A percentile compares a stretch with the other conserved stretches of the same genome.
These are phyloP conservation scores for Microdon myrmicae DNA, from an alignment of 2,888 invertebrate genomes.

Conservation along the genomic window DNA sequence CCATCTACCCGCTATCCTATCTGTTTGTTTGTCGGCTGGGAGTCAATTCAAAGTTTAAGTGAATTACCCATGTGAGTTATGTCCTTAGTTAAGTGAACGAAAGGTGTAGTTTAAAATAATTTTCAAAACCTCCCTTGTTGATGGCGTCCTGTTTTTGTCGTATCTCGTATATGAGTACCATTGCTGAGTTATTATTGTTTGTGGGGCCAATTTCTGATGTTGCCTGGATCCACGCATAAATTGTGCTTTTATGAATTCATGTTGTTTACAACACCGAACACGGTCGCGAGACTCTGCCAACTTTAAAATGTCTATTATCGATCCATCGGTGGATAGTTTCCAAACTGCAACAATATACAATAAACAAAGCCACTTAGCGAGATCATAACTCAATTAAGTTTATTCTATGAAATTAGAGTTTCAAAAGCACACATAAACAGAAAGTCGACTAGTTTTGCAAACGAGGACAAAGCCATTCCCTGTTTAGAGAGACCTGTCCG, in stretches of 20 bases:
- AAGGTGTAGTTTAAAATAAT: conserved; percentile 47
- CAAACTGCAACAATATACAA: conserved; percentile 1
- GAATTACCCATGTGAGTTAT: conserved; percentile 46
- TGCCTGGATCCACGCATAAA: too few relatives aligned
- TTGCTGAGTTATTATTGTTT: too few relatives aligned
- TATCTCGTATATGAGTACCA: too few relatives aligned
- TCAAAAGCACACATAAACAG: conserved; percentile 30
- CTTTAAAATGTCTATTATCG: conserved; percentile 29
- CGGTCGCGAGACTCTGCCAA: conserved; percentile 25
- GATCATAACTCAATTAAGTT: conserved; percentile 47
- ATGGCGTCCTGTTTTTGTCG: too few relatives aligned
- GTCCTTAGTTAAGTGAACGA: conserved; percentile 19
- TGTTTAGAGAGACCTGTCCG: conserved; percentile 5
- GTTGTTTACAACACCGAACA: conserved; percentile 29
- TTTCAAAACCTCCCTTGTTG: too few relatives aligned
- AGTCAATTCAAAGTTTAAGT: conserved; percentile 49
- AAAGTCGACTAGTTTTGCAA: conserved; percentile 1
- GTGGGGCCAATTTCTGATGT: too few relatives aligned
- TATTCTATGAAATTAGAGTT: conserved; percentile 40
- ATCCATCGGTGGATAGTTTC: neutral
- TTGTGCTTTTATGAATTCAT: conserved; percentile 48
- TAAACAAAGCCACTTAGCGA: conserved; percentile 39
- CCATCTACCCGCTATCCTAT: too few relatives aligned
- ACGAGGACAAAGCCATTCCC: conserved; percentile 2
- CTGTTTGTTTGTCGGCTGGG: conserved; percentile 31